Conservation (phyloP, 2,797 vertebrate genomes). For the Caiman crocodilus region DNA sequence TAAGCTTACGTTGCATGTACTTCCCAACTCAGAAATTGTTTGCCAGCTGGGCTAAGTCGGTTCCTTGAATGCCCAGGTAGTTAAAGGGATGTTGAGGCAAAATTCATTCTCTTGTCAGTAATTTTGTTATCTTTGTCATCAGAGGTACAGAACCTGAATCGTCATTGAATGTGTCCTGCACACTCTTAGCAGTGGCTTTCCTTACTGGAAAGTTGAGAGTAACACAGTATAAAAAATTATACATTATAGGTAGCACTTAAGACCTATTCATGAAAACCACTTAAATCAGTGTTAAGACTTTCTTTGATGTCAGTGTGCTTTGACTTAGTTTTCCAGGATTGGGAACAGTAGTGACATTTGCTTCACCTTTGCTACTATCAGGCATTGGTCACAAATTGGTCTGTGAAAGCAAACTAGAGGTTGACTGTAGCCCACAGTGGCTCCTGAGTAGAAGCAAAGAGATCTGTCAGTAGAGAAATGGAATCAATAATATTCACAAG, state of each 20-base stretch:
- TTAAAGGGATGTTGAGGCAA: accelerated
- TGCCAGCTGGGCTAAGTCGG: not conserved
- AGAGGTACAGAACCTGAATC: not conserved
- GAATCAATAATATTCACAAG: not conserved
- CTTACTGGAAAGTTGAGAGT: not conserved
- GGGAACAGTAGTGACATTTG: not conserved
- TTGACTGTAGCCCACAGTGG: not conserved
- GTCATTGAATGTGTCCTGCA: not conserved
- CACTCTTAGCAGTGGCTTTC: not conserved
- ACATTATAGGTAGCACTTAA: not conserved
- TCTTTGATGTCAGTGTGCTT: not conserved
- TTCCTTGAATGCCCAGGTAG: not conserved
- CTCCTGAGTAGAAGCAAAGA: not conserved
- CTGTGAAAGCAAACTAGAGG: not conserved
- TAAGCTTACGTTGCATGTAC: not conserved
- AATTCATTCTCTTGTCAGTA: not conserved
- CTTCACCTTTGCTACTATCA: not conserved
- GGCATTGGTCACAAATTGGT: not conserved
- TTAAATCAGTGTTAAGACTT: not conserved
- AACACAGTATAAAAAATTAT: not conserved
- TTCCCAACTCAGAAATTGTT: not conserved
- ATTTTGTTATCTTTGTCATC: not conserved
- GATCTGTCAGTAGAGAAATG: not conserved
- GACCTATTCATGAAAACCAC: not conserved
- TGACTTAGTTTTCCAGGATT: accelerated